These are phyloP conservation scores for Sporophila hypoxantha DNA, from an alignment of 2,113 vertebrate species.

Conservation along the genomic window DNA sequence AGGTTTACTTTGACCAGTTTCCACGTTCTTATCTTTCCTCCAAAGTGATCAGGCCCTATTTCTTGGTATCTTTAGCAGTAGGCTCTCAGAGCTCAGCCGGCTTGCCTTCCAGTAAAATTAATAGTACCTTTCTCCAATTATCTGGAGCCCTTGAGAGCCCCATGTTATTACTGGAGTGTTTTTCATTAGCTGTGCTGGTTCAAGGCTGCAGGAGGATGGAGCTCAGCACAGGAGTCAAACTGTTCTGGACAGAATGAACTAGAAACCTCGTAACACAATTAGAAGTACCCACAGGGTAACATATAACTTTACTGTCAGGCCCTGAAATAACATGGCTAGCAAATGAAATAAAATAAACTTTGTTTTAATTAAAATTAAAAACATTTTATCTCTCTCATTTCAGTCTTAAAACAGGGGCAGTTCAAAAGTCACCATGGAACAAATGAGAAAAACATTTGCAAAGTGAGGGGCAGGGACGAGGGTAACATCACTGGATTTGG, in stretches of 20 bases:
- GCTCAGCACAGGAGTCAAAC: slow-evolving; percentile 40
- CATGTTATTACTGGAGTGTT: slow-evolving; percentile 47
- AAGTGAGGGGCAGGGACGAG: not conserved
- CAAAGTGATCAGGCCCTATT: not conserved
- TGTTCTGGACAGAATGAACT: slow-evolving; percentile 28
- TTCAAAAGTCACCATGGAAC: slow-evolving; percentile 24
- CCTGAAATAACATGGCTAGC: slow-evolving; percentile 56
- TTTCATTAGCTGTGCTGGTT: slow-evolving; percentile 53
- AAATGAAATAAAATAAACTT: slow-evolving; percentile 64
- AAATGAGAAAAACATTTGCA: not conserved
- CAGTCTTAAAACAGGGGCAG: slow-evolving; percentile 45
- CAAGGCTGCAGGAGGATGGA: slow-evolving; percentile 11
- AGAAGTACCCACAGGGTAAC: slow-evolving; percentile 56
- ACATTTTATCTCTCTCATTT: slow-evolving; percentile 58
- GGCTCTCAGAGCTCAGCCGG: not conserved
- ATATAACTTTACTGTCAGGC: slow-evolving; percentile 63
- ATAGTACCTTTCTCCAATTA: slow-evolving; percentile 47
- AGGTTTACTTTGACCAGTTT: slow-evolving; percentile 27
- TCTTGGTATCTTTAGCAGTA: slow-evolving; percentile 27
- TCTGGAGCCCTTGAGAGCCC: slow-evolving; percentile 30
- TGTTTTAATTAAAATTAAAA: slow-evolving; percentile 67
- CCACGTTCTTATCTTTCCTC: slow-evolving; percentile 1
- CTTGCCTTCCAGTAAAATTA: slow-evolving; percentile 39
- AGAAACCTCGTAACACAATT: slow-evolving; percentile 51
- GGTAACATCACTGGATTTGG: not conserved